Evolutionary conservation across 2,888 invertebrate species (phyloP).

Genomic region (Polymixis flavicincta): DNA sequence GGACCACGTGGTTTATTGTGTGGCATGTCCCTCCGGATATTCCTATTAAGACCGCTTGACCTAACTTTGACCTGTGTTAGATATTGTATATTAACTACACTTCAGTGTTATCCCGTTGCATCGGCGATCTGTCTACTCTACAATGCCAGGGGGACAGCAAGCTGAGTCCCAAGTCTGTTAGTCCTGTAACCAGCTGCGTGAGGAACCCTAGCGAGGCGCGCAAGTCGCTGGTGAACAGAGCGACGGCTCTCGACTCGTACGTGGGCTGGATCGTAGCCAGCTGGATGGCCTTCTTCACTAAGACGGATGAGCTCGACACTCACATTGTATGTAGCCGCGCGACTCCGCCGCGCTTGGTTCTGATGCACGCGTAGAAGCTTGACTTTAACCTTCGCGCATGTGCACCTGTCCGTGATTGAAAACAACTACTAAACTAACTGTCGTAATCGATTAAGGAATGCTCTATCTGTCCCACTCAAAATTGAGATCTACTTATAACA

Average conservation of each 20-base stretch:
- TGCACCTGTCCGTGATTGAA: constrained; percentile 46
- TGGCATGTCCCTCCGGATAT: constrained; percentile 69
- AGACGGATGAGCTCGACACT: constrained; percentile 81
- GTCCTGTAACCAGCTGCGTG: constrained; percentile 75
- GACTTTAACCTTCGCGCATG: constrained; percentile 61
- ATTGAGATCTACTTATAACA: constrained; percentile 5
- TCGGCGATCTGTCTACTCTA: constrained; percentile 86
- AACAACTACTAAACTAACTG: constrained; percentile 21
- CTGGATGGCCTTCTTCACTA: constrained; percentile 86
- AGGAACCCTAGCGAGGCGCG: constrained; percentile 80
- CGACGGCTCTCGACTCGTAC: constrained; percentile 86
- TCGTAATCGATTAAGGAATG: constrained; percentile 7
- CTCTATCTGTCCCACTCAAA: constrained; percentile 20
- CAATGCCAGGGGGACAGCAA: constrained; percentile 83
- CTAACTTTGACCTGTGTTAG: constrained; percentile 62
- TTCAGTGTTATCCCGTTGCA: constrained; percentile 88
- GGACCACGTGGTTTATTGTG: constrained; percentile 49
- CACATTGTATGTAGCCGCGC: constrained; percentile 84
- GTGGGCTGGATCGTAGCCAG: constrained; percentile 87
- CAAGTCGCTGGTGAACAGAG: constrained; percentile 80
- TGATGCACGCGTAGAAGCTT: constrained; percentile 52
- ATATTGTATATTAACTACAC: constrained; percentile 72
- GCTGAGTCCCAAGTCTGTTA: constrained; percentile 54
- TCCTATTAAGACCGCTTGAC: constrained; percentile 45
- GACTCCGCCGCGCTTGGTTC: constrained; percentile 41